Conservation (phyloP, 1,140 invertebrate genomes). For the Lethrus apterus region DNA sequence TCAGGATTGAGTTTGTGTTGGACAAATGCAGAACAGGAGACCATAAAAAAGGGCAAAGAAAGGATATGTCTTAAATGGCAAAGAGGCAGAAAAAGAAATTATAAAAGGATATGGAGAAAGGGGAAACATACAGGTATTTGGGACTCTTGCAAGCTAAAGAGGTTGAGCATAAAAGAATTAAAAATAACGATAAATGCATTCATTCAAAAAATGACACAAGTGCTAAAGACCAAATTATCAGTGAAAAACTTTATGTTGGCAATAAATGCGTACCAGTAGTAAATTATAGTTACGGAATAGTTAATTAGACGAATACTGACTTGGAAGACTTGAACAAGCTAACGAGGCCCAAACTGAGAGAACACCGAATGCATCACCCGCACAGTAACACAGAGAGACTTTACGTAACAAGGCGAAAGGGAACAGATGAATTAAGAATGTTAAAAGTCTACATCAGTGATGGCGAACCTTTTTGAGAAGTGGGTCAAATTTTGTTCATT, state of each 20-base stretch:
- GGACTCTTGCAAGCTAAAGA: background rate
- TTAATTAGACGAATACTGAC: background rate
- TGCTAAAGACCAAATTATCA: background rate
- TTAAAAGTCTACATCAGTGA: background rate
- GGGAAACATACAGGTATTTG: slow-evolving; percentile 7
- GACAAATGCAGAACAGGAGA: slow-evolving; percentile 16
- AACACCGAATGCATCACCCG: slow-evolving; percentile 1
- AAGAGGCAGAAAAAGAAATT: background rate
- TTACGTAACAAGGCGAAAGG: background rate
- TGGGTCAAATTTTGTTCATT: too few relatives aligned
- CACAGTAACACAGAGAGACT: slow-evolving; percentile 1
- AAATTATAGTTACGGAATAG: slow-evolving; percentile 2
- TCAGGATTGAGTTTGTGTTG: slow-evolving; percentile 17
- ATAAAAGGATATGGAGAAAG: slow-evolving; percentile 1
- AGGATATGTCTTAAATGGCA: background rate
- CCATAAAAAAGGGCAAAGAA: slow-evolving; percentile 12
- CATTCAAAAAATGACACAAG: background rate
- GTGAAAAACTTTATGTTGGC: background rate
- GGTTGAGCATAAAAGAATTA: background rate
- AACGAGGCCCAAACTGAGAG: background rate
- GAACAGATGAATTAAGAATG: background rate
- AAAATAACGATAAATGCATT: background rate
- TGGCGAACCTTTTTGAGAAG: too few relatives aligned
- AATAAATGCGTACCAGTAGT: background rate
- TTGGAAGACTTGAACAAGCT: background rate